Conservation (phyloP, 2,888 invertebrate genomes). For the Alcis repandata region DNA sequence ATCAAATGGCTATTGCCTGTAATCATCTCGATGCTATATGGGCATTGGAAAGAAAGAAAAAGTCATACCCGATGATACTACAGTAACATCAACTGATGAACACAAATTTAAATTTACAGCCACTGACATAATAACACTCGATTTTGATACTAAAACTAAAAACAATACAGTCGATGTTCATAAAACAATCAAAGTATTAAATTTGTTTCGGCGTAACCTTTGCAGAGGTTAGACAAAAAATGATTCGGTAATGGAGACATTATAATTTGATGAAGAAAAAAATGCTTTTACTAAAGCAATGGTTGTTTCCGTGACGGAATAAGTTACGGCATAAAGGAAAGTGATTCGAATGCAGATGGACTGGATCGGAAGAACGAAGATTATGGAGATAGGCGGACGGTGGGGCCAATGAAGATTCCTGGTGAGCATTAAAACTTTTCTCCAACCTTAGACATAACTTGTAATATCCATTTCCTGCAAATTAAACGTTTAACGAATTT, state of each 20-base stretch:
- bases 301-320: constrained; percentile 53
- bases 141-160: constrained; percentile 24
- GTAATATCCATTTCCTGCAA: no score
- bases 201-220: constrained; percentile 62
- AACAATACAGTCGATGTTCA: constrained; percentile 25
- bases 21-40: constrained; percentile 43
- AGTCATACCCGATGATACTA: constrained; percentile 36
- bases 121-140: background rate
- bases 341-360: constrained; percentile 55
- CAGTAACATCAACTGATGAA: constrained; percentile 28
- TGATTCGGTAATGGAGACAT: constrained; percentile 53
- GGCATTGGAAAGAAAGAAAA: constrained; percentile 44
- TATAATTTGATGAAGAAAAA: constrained; percentile 54
- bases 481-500: no score
- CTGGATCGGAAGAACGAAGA: constrained; percentile 47
- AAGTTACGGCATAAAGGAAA: constrained; percentile 54
- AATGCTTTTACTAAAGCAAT: constrained; percentile 53
- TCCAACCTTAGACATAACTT: no score
- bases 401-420: constrained; percentile 34
- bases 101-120: constrained; percentile 18
- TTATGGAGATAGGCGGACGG: constrained; percentile 35
- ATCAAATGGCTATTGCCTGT: constrained; percentile 40
- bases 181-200: constrained; percentile 31
- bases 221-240: constrained; percentile 66
- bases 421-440: constrained; percentile 17